A percentile compares a stretch with the other conserved stretches of the same genome.
Conservation (phyloP, 1,140 invertebrate species). For the Sarcophaga peregrina region DNA sequence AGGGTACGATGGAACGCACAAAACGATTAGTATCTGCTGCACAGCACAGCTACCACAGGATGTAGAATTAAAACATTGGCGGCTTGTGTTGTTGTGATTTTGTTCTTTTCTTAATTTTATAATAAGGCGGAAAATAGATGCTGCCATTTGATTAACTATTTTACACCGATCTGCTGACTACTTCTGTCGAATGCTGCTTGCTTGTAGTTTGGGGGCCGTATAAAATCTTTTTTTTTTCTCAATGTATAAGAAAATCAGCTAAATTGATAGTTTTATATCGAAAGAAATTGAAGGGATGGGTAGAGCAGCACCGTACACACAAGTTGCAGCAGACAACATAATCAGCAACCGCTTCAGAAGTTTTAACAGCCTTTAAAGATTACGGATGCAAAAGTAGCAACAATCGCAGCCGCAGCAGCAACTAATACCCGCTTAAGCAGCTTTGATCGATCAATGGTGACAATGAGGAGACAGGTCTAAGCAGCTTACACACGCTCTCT, state of each 20-base stretch:
- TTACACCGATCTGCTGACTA: conserved; percentile 34
- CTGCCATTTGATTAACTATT: conserved; percentile 4
- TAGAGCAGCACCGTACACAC: neutral
- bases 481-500: conserved; percentile 26
- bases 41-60: conserved; percentile 17
- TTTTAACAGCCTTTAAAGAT: neutral
- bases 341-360: conserved; percentile 19
- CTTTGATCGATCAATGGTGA: neutral
- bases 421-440: conserved; percentile 24
- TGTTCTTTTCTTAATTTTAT: neutral
- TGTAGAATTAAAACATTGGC: neutral
- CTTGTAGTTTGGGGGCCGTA: neutral
- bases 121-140: neutral
- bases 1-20: conserved; percentile 31
- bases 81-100: neutral
- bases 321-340: conserved; percentile 19
- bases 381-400: conserved; percentile 38
- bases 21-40: neutral
- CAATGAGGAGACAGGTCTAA: conserved; percentile 12
- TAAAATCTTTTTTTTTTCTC: neutral
- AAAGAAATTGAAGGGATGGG: neutral
- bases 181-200: conserved; percentile 23
- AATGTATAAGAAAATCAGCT: neutral
- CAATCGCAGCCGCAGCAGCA: conserved; percentile 36
- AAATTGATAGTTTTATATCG: no score